Conservation (phyloP, 2,888 invertebrate species). For the Tipula vernalis region DNA sequence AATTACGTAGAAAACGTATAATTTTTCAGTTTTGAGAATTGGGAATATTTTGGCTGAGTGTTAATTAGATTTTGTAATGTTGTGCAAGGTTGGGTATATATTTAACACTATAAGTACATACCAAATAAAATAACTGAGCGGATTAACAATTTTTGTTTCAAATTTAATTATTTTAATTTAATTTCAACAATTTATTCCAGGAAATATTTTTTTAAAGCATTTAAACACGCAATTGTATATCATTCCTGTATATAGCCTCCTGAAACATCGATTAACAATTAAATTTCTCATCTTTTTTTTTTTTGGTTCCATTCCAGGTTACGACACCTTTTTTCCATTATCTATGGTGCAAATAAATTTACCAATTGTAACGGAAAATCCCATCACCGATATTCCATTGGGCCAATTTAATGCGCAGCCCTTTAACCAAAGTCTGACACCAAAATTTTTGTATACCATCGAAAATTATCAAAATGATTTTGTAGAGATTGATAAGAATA, state of each 20-base stretch:
- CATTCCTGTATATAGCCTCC: neutral
- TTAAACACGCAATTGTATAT: neutral
- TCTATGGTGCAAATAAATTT: slow-evolving; percentile 29
- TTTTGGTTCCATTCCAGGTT: slow-evolving; percentile 23
- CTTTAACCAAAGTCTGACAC: slow-evolving; percentile 22
- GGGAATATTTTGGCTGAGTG: neutral
- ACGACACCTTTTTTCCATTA: slow-evolving; percentile 31
- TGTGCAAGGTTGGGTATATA: neutral
- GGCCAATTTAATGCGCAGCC: slow-evolving; percentile 30
- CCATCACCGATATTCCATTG: slow-evolving; percentile 31
- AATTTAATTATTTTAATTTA: neutral
- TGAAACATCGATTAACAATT: neutral
- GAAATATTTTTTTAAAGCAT: neutral
- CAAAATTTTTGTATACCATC: slow-evolving; percentile 27
- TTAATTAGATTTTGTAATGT: neutral
- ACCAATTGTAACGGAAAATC: slow-evolving; percentile 30
- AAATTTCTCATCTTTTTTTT: slow-evolving; percentile 11
- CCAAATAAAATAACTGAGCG: neutral
- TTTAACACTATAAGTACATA: neutral
- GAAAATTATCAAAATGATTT: slow-evolving; percentile 23
- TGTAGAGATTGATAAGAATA: slow-evolving; percentile 26
- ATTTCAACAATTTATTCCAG: neutral
- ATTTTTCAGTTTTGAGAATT: neutral
- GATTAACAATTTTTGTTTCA: neutral
- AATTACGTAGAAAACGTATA: neutral